phyloP scores from a whole-genome alignment of 1,140 invertebrate genomes.

The Caenorhabditis tropicalis region DNA sequence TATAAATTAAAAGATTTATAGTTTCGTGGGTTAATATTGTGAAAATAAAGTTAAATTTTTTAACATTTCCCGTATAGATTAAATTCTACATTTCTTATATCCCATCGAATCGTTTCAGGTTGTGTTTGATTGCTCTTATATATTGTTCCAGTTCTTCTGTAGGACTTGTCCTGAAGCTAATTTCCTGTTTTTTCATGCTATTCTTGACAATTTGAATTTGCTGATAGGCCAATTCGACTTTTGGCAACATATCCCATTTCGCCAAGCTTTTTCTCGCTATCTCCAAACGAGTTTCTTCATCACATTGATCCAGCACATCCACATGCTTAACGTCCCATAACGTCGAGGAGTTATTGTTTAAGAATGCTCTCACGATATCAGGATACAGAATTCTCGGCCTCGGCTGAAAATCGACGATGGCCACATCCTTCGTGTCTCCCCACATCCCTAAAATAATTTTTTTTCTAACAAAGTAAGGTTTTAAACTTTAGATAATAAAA shows the following conservation, averaged over 20 bases:
- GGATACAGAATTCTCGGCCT: neutral
- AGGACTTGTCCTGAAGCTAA: neutral
- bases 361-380: neutral
- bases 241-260: neutral
- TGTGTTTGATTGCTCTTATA: too few relatives aligned
- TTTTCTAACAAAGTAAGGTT: too few relatives aligned
- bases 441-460: neutral
- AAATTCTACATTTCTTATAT: too few relatives aligned
- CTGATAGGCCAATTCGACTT: neutral
- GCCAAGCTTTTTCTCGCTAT: neutral
- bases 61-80: too few relatives aligned
- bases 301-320: neutral
- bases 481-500: too few relatives aligned
- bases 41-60: too few relatives aligned
- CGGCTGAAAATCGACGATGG: neutral
- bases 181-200: neutral
- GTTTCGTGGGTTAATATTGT: too few relatives aligned
- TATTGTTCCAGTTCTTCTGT: neutral
- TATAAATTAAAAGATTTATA: too few relatives aligned
- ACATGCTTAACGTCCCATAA: neutral
- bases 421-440: neutral
- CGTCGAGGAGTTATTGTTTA: neutral
- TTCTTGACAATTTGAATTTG: neutral
- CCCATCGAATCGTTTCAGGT: too few relatives aligned
- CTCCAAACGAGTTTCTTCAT: neutral